A percentile compares a stretch with the other conserved stretches of the same genome.
Conservation (phyloP, 2,888 invertebrate species). For the Diaprepes abbreviatus region DNA sequence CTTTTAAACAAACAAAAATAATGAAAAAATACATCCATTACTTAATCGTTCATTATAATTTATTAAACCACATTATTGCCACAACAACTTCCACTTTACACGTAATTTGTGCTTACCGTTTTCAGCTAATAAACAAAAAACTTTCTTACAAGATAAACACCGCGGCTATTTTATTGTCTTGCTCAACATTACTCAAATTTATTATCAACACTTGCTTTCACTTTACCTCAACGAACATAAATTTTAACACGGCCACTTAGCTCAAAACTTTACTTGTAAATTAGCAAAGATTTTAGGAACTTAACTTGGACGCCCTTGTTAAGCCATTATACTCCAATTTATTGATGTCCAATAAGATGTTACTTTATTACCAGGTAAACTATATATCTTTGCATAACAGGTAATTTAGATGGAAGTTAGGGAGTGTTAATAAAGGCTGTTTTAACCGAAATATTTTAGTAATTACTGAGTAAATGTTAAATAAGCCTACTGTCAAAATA, state of each 20-base stretch:
- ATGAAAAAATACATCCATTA: no score
- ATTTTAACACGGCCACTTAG: slow-evolving; percentile 4
- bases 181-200: neutral
- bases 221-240: slow-evolving; percentile 5
- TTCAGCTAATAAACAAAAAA: neutral
- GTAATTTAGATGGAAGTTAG: neutral
- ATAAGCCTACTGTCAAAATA: no score
- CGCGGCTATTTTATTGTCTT: neutral
- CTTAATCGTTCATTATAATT: no score
- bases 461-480: no score
- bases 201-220: neutral
- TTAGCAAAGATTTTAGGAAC: slow-evolving; percentile 35
- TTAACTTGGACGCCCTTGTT: slow-evolving; percentile 27
- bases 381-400: neutral
- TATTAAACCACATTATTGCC: no score
- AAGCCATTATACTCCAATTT: slow-evolving; percentile 37
- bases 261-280: slow-evolving; percentile 41
- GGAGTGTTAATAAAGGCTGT: no score
- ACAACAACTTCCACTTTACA: no score
- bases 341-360: slow-evolving; percentile 29
- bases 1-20: no score
- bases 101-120: neutral
- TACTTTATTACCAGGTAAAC: slow-evolving; percentile 10
- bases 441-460: no score
- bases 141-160: neutral